These are phyloP conservation scores for Dolomedes plantarius DNA, from an alignment of 2,888 invertebrate species.

Conservation along the genomic window DNA sequence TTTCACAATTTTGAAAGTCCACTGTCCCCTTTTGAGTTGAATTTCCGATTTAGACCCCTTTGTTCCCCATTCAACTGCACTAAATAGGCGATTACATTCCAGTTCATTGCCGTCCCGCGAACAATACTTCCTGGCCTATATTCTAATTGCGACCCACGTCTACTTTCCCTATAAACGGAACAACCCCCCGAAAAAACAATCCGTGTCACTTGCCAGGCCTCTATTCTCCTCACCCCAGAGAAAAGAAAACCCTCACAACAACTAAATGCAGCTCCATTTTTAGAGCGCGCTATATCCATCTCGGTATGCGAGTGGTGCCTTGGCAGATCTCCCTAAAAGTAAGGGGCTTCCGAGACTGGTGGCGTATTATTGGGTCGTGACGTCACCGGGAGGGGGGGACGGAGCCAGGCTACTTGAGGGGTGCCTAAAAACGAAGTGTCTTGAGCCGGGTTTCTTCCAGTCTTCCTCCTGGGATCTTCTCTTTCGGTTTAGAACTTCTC, in stretches of 20 bases:
- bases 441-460: conserved; percentile 55
- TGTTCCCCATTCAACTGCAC: too few relatives aligned
- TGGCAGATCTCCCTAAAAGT: conserved; percentile 63
- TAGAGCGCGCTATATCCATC: conserved; percentile 62
- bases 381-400: conserved; percentile 17
- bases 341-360: conserved; percentile 40
- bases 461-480: conserved; percentile 54
- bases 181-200: neutral
- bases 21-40: too few relatives aligned
- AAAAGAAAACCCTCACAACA: conserved; percentile 38
- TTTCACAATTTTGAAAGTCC: too few relatives aligned
- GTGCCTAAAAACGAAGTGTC: conserved; percentile 55
- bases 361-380: conserved; percentile 70
- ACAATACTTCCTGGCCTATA: neutral
- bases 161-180: neutral
- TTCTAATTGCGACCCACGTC: neutral
- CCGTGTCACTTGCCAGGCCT: neutral
- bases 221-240: conserved; percentile 29
- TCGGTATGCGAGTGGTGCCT: conserved; percentile 43
- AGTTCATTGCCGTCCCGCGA: conserved; percentile 11
- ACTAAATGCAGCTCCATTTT: conserved; percentile 53
- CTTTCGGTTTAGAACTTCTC: conserved; percentile 44
- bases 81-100: conserved; percentile 16
- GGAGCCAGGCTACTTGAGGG: conserved; percentile 60
- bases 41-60: too few relatives aligned